Evolutionary conservation across 2,888 invertebrate species (phyloP).

Genomic region (Andrena flavipes): DNA sequence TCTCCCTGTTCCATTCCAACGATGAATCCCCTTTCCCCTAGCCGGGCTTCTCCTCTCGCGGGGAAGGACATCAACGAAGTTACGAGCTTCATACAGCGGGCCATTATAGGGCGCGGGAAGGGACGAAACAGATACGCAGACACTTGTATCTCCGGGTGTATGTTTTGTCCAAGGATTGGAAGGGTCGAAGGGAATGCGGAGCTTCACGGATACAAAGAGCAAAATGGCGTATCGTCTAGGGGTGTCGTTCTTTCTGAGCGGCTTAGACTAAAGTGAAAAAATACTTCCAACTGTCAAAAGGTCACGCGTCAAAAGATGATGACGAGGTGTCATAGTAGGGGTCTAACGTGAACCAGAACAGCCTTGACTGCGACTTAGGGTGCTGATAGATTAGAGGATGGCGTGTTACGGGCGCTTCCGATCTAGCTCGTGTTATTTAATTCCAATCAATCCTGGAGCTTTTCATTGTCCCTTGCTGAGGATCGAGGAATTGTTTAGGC

Average conservation of each 20-base stretch:
- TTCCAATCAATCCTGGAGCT: conserved; percentile 62
- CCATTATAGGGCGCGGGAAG: conserved; percentile 36
- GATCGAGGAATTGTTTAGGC: neutral
- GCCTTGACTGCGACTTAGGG: conserved; percentile 75
- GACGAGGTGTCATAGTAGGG: conserved; percentile 1
- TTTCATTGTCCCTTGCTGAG: conserved; percentile 25
- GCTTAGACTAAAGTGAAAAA: too few relatives aligned
- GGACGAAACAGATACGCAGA: conserved; percentile 40
- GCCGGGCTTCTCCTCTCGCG: conserved; percentile 23
- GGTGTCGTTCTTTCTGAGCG: neutral
- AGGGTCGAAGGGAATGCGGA: neutral
- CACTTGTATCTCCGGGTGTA: conserved; percentile 13
- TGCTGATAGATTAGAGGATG: conserved; percentile 78
- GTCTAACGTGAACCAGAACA: conserved; percentile 61
- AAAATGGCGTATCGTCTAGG: conserved; percentile 48
- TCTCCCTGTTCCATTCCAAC: conserved; percentile 67
- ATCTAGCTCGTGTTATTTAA: conserved; percentile 70
- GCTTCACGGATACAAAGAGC: neutral
- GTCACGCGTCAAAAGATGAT: neutral
- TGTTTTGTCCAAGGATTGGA: conserved; percentile 1
- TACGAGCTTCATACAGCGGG: conserved; percentile 52
- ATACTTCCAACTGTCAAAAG: too few relatives aligned
- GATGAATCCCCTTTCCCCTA: conserved; percentile 51
- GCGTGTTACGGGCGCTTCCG: conserved; percentile 70
- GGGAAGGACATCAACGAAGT: conserved; percentile 69